phyloP scores from a whole-genome alignment of 2,888 invertebrate species.

The Apoda limacodes region DNA sequence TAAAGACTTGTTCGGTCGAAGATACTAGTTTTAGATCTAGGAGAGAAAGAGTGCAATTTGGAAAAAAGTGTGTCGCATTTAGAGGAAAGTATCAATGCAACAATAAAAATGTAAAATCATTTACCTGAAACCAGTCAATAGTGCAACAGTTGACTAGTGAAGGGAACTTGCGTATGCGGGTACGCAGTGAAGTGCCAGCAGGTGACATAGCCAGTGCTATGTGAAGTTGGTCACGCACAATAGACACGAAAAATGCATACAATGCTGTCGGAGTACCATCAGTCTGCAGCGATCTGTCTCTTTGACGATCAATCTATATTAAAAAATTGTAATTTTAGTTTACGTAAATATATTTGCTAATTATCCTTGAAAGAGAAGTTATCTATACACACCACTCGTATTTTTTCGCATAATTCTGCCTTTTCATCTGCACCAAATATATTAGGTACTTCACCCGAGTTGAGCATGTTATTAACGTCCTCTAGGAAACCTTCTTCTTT shows the following conservation, averaged over 20 bases:
- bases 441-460: slow-evolving; percentile 95
- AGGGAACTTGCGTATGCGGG: slow-evolving; percentile 89
- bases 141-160: slow-evolving; percentile 95
- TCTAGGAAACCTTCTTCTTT: slow-evolving; percentile 94
- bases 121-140: slow-evolving; percentile 93
- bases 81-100: neutral
- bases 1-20: too few species aligned
- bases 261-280: slow-evolving; percentile 92
- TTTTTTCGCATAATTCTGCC: slow-evolving; percentile 91
- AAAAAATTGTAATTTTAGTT: too few species aligned
- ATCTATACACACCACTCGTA: slow-evolving; percentile 72
- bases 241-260: slow-evolving; percentile 90
- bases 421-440: slow-evolving; percentile 88
- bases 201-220: slow-evolving; percentile 91
- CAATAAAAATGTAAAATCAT: neutral
- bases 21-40: too few species aligned
- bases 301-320: slow-evolving; percentile 82
- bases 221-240: slow-evolving; percentile 91
- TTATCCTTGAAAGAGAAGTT: too few species aligned
- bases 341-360: too few species aligned
- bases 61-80: neutral
- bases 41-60: too few species aligned
- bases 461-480: slow-evolving; percentile 92
- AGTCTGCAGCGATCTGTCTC: slow-evolving; percentile 88
- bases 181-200: slow-evolving; percentile 86